A percentile compares a stretch with the other conserved stretches of the same genome.
phyloP scores from a whole-genome alignment of 2,888 invertebrate genomes.

The Drosophila cracens region DNA sequence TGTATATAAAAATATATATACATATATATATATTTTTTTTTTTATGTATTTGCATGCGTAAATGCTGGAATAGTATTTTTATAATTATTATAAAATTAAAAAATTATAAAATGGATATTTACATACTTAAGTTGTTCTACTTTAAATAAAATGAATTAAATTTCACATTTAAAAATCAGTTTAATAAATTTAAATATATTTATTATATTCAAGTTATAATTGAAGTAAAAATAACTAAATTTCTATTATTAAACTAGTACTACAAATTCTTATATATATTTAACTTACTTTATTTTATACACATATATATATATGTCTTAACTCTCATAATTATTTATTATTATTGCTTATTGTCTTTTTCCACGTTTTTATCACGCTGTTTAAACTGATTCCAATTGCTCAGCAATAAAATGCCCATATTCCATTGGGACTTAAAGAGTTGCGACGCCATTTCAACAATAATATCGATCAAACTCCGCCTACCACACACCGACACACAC shows the following conservation, averaged over 20 bases:
- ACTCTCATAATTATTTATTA: not conserved
- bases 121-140: not conserved
- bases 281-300: not conserved
- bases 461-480: conserved; percentile 84
- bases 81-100: not conserved
- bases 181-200: no score
- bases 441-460: conserved; percentile 70
- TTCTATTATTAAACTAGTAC: not conserved
- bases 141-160: no score
- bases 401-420: not conserved
- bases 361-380: not conserved
- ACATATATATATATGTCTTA: not conserved
- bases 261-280: not conserved
- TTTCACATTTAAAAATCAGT: not conserved
- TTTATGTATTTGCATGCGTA: not conserved
- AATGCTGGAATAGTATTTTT: not conserved
- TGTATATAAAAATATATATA: not conserved
- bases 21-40: not conserved
- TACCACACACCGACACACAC: conserved; percentile 39
- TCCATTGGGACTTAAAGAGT: conserved; percentile 54
- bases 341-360: not conserved
- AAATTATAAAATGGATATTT: not conserved
- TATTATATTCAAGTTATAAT: no score
- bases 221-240: not conserved
- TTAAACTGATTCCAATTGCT: not conserved